Percentiles rank a stretch among this genome's conserved stretches.
phyloP scores from a whole-genome alignment of 2,113 vertebrate genomes.

The Zapus hudsonius region DNA sequence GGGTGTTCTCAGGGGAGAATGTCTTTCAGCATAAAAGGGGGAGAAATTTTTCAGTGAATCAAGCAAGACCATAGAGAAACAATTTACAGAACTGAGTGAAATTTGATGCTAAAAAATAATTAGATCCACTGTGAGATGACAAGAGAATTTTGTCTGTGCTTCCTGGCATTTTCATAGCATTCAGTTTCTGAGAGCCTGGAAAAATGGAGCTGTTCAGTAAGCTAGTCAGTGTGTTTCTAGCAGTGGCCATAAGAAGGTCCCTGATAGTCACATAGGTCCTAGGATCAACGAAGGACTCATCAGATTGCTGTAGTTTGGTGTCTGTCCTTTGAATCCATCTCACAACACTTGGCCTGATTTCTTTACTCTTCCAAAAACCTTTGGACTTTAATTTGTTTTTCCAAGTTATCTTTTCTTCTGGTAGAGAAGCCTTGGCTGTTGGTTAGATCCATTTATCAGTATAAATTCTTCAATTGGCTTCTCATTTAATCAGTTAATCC shows the following conservation, averaged over 20 bases:
- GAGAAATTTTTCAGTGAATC: not conserved
- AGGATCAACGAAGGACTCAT: not conserved
- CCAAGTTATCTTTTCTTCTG: constrained; percentile 52
- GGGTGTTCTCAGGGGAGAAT: not conserved
- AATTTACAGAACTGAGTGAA: not conserved
- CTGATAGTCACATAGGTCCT: not conserved
- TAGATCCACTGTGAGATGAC: not conserved
- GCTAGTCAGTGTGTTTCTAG: not conserved
- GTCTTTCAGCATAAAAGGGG: not conserved
- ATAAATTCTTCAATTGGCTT: constrained; percentile 69
- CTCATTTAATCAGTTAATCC: constrained; percentile 68
- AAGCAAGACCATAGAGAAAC: constrained; percentile 3
- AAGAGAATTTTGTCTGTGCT: not conserved
- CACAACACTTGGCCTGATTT: constrained; percentile 1
- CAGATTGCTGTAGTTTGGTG: not conserved
- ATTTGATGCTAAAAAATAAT: constrained; percentile 7
- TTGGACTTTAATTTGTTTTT: constrained; percentile 57
- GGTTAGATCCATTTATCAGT: constrained; percentile 63
- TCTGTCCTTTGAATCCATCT: constrained; percentile 8
- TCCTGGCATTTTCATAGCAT: not conserved
- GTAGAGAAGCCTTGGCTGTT: constrained; percentile 2
- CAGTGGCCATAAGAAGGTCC: not conserved
- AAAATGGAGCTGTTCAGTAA: not conserved
- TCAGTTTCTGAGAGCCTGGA: constrained; percentile 10
- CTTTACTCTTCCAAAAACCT: constrained; percentile 51